Conservation (phyloP, 2,113 vertebrate species). For the Pandion haliaetus region DNA sequence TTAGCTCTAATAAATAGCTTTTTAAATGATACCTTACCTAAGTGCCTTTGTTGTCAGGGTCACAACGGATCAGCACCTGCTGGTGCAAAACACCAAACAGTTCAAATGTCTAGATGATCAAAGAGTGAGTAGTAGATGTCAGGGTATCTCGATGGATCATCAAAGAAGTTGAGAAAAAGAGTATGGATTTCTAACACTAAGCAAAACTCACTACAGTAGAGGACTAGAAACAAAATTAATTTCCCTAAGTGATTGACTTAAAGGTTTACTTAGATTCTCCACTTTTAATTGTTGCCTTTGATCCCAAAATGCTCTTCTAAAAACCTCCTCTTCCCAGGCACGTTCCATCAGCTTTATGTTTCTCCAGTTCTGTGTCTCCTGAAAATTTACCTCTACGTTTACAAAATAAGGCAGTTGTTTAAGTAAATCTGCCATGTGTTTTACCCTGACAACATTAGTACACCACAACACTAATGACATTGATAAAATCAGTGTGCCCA, state of each 20-base stretch:
- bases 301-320: background rate
- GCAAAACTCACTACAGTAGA: background rate
- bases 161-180: background rate
- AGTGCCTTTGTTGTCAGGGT: background rate
- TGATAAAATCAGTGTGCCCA: background rate
- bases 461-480: background rate
- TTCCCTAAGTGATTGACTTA: background rate
- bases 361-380: background rate
- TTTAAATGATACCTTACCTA: background rate
- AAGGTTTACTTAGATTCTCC: background rate
- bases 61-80: background rate
- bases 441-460: background rate
- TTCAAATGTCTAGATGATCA: background rate
- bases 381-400: background rate
- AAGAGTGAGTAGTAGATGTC: background rate
- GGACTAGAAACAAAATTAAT: background rate
- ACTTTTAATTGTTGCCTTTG: background rate
- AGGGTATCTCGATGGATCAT: background rate
- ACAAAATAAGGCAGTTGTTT: background rate
- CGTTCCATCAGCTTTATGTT: background rate
- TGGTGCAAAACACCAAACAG: background rate
- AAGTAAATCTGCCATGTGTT: background rate
- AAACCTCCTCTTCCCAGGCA: background rate
- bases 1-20: background rate
- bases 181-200: background rate